Base-by-base conservation (phyloP, 2,113 vertebrate genomes). In the Cyprinus carpio region DNA sequence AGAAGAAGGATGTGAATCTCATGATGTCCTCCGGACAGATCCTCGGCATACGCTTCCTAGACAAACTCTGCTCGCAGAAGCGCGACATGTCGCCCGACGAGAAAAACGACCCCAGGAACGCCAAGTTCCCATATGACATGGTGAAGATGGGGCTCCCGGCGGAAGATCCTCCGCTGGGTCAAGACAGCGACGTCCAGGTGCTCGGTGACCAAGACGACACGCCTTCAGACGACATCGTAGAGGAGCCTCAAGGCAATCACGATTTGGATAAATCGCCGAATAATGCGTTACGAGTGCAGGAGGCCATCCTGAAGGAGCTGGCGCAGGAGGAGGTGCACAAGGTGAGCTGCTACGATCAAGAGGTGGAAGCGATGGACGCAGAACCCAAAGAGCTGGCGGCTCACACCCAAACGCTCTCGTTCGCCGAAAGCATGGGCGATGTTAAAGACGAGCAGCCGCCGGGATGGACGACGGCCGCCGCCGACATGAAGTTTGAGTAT, bases 21-120 rank as follows among this genome's bases (percentile, higher is more conserved):
- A 99, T 99, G 98, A 99, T 99, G 97, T 99, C 98, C 37, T 99
- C 98, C 0, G 98, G 98, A 27, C 98, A 99, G 92, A 99, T 99
- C 77, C 97, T 99, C 0, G 98, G 98, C 6, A 99, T 99, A 88
- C 95, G 97, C 18, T 99, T 99, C 93, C 93, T 99, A 60, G 98
- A 99, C 93, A 99, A 99, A 90, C 96, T 99, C 43, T 99, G 98
- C 90, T 96, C 97, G 37, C 98, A 99, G 88, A 99, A 99, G 88
- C 96, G 98, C 80, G 98, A 97, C 62, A 92, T 98, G 9, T 97
- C 97, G 0, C 95, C 96, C 8, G 94, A 95, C 86, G 96, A 98
- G 88, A 90, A 92, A 88, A 93, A 27, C 81, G 93, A 95, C 1
- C 94, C 95, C 64, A 92, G 95, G 29, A 97, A 96, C 87, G 93